A percentile compares a stretch with the other conserved stretches of the same genome.
phyloP scores from a whole-genome alignment of 92 coral and sea anemone species.

The Zoanthus sociatus region DNA sequence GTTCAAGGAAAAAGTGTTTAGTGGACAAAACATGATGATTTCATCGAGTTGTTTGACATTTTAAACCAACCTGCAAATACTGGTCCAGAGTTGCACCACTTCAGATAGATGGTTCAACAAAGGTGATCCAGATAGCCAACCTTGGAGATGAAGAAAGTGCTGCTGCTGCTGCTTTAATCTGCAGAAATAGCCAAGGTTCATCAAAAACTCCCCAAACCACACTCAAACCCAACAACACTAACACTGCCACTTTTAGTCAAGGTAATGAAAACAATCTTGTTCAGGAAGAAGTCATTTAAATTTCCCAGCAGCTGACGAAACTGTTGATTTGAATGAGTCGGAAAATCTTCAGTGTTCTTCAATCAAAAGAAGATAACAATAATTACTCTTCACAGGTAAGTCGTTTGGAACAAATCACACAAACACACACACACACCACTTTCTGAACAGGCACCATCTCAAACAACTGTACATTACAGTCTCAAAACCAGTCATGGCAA shows the following conservation, averaged over 20 bases:
- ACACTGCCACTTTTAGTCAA: not conserved
- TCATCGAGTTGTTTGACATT: constrained; percentile 55
- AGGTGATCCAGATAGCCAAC: constrained; percentile 21
- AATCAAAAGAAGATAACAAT: not conserved
- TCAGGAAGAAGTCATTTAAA: constrained; percentile 8
- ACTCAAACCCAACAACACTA: not conserved
- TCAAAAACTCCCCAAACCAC: not conserved
- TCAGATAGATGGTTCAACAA: constrained; percentile 51
- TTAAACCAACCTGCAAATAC: constrained; percentile 31
- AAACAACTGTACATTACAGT: not conserved
- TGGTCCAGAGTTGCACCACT: constrained; percentile 55
- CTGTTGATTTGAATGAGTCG: not conserved
- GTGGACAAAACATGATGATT: constrained; percentile 41
- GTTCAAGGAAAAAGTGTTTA: constrained; percentile 55
- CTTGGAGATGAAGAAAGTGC: not conserved
- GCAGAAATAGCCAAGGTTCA: not conserved
- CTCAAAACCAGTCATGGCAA: constrained; percentile 38
- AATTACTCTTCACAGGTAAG: not conserved
- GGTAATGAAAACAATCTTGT: not conserved
- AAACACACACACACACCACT: not conserved
- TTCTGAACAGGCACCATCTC: not conserved
- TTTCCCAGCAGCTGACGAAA: constrained; percentile 18
- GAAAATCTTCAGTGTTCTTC: not conserved
- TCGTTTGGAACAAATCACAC: not conserved
- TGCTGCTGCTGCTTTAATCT: not conserved